These are phyloP conservation scores for Popillia japonica DNA, from an alignment of 1,140 invertebrate genomes.

Conservation along the genomic window DNA sequence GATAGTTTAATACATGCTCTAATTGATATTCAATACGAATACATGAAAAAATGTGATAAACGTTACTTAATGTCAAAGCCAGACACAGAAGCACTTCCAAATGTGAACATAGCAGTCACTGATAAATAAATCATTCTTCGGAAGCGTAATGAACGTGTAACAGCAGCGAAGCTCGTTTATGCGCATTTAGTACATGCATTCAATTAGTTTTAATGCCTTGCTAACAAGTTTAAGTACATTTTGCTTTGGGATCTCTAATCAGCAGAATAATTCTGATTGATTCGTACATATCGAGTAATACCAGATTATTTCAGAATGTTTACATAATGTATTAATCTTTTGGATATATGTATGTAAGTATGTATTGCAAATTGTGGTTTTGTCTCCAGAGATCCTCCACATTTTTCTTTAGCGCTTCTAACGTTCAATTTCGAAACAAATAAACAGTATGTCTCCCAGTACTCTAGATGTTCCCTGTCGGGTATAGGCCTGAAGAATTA, in stretches of 20 bases:
- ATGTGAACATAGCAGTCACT: not conserved
- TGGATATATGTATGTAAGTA: no score
- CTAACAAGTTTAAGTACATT: not conserved
- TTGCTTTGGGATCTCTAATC: not conserved
- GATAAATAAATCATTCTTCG: not conserved
- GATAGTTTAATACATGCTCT: not conserved
- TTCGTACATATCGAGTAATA: no score
- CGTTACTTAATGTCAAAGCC: not conserved
- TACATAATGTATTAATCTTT: no score
- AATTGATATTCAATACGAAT: not conserved
- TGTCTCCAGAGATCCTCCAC: no score
- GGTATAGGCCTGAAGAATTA: no score
- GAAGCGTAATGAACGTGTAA: not conserved
- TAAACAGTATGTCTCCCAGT: no score
- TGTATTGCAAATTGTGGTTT: no score
- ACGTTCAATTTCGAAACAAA: no score
- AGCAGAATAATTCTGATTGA: not conserved
- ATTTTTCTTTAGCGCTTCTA: no score
- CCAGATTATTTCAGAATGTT: no score
- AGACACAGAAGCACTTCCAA: not conserved
- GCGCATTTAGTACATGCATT: not conserved
- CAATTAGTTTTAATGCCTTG: not conserved
- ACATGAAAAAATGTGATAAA: not conserved
- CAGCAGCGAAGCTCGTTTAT: no score
- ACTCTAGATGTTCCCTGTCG: no score